phyloP scores from a whole-genome alignment of 1,140 invertebrate genomes.

The Caenorhabditis tropicalis region DNA sequence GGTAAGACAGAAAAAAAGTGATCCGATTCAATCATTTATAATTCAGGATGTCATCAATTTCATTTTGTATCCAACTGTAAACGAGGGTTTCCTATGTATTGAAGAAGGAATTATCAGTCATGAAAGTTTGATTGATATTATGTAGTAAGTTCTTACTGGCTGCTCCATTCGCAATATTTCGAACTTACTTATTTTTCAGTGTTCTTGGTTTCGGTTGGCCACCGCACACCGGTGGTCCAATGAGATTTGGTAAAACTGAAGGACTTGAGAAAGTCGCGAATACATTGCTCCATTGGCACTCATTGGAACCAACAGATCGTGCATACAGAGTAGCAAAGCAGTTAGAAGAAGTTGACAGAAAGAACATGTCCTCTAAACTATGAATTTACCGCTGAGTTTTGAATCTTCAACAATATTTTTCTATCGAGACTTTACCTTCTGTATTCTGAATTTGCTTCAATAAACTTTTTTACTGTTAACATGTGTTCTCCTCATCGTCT shows the following conservation, averaged over 20 bases:
- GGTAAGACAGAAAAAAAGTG: neutral
- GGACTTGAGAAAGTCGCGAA: neutral
- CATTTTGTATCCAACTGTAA: conserved; percentile 70
- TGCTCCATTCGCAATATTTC: neutral
- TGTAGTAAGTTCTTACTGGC: conserved; percentile 53
- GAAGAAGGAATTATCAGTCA: conserved; percentile 70
- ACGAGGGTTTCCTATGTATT: conserved; percentile 72
- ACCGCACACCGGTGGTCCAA: conserved; percentile 49
- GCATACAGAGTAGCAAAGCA: neutral
- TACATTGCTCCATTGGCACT: neutral
- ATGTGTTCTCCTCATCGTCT: too few relatives aligned
- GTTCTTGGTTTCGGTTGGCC: conserved; percentile 60
- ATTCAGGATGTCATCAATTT: conserved; percentile 72
- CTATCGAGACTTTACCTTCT: too few relatives aligned
- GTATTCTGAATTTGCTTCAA: too few relatives aligned
- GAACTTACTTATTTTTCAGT: conserved; percentile 38
- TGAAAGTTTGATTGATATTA: conserved; percentile 57
- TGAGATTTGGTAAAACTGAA: conserved; percentile 43
- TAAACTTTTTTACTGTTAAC: too few relatives aligned
- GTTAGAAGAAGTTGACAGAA: neutral
- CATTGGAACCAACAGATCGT: neutral
- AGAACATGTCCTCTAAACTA: neutral
- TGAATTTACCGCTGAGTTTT: too few relatives aligned
- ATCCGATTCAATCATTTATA: neutral
- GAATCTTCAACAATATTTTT: too few relatives aligned